Evolutionary conservation across 2,113 vertebrate genomes (phyloP).

Genomic region (Poeciliopsis turrubarensis): DNA sequence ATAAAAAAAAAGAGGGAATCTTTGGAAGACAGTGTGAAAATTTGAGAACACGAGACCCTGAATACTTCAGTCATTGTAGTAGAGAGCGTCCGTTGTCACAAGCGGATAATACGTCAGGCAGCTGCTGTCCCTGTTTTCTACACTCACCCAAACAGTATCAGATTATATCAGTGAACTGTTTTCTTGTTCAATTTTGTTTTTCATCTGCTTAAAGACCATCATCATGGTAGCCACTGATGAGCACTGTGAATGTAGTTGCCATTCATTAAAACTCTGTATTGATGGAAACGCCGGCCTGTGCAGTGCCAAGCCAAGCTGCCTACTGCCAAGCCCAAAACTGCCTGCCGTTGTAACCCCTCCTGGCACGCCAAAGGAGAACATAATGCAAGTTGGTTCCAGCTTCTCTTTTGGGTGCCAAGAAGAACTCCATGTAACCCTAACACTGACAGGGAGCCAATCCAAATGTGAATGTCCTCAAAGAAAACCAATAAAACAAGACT

Average conservation of each 20-base stretch:
- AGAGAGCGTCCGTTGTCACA: slow-evolving; percentile 63
- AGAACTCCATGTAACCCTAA: slow-evolving; percentile 73
- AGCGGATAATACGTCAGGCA: slow-evolving; percentile 59
- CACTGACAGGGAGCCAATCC: slow-evolving; percentile 70
- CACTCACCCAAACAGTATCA: slow-evolving; percentile 12
- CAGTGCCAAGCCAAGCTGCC: slow-evolving; percentile 69
- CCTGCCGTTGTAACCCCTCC: slow-evolving; percentile 67
- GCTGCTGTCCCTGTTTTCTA: slow-evolving; percentile 49
- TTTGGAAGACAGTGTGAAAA: slow-evolving; percentile 71
- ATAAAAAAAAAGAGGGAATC: slow-evolving; percentile 47
- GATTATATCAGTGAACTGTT: slow-evolving; percentile 1
- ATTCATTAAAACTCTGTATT: slow-evolving; percentile 68
- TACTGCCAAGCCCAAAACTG: slow-evolving; percentile 71
- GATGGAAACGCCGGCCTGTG: slow-evolving; percentile 64
- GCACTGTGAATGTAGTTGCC: slow-evolving; percentile 55
- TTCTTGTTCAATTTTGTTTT: slow-evolving; percentile 11
- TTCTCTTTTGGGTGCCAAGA: slow-evolving; percentile 71
- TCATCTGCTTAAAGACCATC: slow-evolving; percentile 28
- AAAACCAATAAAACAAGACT: slow-evolving; percentile 76
- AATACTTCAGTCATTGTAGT: slow-evolving; percentile 58
- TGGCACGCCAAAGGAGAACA: slow-evolving; percentile 59
- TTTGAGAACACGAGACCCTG: slow-evolving; percentile 58
- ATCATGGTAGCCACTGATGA: slow-evolving; percentile 54
- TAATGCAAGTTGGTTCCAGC: slow-evolving; percentile 69
- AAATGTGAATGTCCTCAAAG: slow-evolving; percentile 74